Base-by-base conservation (phyloP, 1,140 invertebrate genomes). In the Cyclina sinensis region DNA sequence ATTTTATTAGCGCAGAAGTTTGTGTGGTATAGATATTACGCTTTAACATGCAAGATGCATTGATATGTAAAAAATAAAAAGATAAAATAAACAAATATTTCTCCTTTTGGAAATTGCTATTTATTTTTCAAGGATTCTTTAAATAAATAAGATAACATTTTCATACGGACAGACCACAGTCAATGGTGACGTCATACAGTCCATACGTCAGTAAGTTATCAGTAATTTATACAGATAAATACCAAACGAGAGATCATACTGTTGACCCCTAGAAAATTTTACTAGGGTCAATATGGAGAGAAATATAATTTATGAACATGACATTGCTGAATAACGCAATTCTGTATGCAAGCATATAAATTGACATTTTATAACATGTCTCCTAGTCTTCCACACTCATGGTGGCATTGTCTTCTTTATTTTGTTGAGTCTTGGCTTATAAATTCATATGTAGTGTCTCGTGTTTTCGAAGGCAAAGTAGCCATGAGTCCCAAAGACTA, bases 391-490 rank as follows among this genome's bases (percentile, higher is more conserved):
- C 18, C 27, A 62, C 4, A 7, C 24, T 27, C 57, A 27, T 62
- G 57, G n/a, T 62, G 24, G 27, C 24, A 27, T 5, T 3, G 7
- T 27, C 57, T 62, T 62, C n/a, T 62, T 62, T 62, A 62, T 27
- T 27, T n/a, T 27, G 24, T 27, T 78, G 46, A 78, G 74, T 78
- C 74, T 78, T 78, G 74, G 74, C 74, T 57, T 78, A 78, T 37
- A 35, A 30, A 57, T 51, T 21, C 9, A 14, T 54, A 78, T 78
- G 74, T 78, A 78, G 74, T 78, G 74, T 78, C 74, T 78, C 74
- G 74, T 12, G n/a, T 62, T 27, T 27, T 62, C 57, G n/a, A 62
- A 62, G 57, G 18, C 24, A 24, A 27, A 27, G 57, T 27, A 62
- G 27, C 24, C 57, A 62, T 27, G 57, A 62, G 57, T 5, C 21